Evolutionary conservation across 2,888 invertebrate species (phyloP).

Genomic region (Agrochola macilenta): DNA sequence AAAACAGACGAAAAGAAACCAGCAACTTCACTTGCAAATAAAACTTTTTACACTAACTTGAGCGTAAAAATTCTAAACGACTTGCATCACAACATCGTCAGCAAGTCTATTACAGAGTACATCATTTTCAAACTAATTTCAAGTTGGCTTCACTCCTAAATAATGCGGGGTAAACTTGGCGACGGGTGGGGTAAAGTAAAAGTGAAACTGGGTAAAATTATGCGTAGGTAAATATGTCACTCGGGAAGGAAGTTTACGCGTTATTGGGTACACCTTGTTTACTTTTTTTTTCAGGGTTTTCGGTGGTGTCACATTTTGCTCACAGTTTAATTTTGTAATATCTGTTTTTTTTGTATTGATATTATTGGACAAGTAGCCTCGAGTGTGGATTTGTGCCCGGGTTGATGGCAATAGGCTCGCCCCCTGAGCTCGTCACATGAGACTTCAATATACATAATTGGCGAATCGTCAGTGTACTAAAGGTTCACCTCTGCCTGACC

Average conservation of each 20-base stretch:
- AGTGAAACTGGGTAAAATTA: conserved; percentile 43
- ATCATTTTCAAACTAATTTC: conserved; percentile 66
- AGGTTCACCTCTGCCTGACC: too few species aligned
- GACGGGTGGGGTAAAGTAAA: conserved; percentile 28
- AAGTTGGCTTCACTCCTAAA: conserved; percentile 61
- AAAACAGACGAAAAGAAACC: not conserved
- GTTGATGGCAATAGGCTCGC: too few species aligned
- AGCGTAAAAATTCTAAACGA: conserved; percentile 31
- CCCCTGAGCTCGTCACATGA: too few species aligned
- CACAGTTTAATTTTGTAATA: too few species aligned
- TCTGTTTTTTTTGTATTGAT: too few species aligned
- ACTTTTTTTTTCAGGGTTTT: conserved; percentile 1
- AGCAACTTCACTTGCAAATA: not conserved
- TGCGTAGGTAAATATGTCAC: conserved; percentile 53
- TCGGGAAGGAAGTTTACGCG: conserved; percentile 29
- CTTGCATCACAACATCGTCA: conserved; percentile 46
- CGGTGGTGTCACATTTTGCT: not conserved
- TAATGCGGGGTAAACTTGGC: conserved; percentile 46
- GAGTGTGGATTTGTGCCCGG: too few species aligned
- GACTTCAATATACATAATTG: too few species aligned
- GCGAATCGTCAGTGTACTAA: too few species aligned
- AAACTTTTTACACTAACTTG: conserved; percentile 16
- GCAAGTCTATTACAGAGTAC: conserved; percentile 57
- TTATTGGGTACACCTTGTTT: conserved; percentile 37
- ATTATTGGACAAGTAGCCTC: too few species aligned